Percentiles rank a stretch among this genome's conserved stretches.
Conservation (phyloP, 2,888 invertebrate species). For the Hemithea aestivaria region DNA sequence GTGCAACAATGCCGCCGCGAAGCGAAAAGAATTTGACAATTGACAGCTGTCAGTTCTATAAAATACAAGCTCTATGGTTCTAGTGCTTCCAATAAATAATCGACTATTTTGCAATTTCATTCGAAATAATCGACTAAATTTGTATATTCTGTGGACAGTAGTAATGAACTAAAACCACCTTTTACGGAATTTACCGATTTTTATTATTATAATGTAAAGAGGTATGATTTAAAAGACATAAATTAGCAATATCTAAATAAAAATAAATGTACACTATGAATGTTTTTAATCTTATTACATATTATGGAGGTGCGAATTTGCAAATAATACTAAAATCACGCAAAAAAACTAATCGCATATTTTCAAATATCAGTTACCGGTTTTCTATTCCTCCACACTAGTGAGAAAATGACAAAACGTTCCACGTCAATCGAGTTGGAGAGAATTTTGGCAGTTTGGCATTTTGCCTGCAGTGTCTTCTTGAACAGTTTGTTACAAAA, state of each 20-base stretch:
- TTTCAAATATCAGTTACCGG: constrained; percentile 20
- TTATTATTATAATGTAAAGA: too few relatives aligned
- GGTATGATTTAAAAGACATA: too few relatives aligned
- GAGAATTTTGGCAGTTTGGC: constrained; percentile 70
- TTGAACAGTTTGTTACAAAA: constrained; percentile 52
- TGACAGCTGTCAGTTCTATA: constrained; percentile 10
- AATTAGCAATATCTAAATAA: too few relatives aligned
- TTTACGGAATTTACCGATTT: constrained; percentile 4
- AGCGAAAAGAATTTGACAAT: constrained; percentile 55
- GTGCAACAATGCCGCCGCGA: constrained; percentile 66
- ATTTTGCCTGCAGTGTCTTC: constrained; percentile 59
- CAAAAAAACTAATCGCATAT: too few relatives aligned
- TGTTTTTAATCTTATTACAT: too few relatives aligned
- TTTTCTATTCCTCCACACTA: constrained; percentile 37
- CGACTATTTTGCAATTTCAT: constrained; percentile 1
- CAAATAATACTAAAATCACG: too few relatives aligned
- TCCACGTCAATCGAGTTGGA: constrained; percentile 80
- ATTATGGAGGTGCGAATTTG: too few relatives aligned
- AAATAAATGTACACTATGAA: too few relatives aligned
- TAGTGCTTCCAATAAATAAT: background rate
- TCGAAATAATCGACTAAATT: constrained; percentile 1
- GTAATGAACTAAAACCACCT: background rate
- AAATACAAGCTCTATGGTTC: background rate
- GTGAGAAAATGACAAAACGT: constrained; percentile 53
- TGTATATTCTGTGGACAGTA: background rate